Conservation (phyloP, 2,797 vertebrate species). For the Dryobates pubescens region DNA sequence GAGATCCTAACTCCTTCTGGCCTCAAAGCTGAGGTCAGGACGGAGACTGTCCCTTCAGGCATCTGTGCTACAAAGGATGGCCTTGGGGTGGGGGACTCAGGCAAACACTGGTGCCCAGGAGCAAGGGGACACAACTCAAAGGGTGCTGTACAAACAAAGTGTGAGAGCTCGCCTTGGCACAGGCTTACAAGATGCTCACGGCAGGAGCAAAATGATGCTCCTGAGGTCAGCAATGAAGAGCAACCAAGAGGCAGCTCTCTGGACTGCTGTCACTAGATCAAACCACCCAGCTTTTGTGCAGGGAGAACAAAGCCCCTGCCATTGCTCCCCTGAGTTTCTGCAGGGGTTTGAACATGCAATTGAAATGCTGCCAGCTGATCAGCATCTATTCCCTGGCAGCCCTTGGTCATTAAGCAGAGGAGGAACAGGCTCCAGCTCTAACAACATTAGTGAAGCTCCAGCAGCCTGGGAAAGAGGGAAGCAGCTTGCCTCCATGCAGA, state of each 20-base stretch:
- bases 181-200: neutral
- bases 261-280: neutral
- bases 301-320: conserved; percentile 6
- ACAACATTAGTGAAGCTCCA: conserved; percentile 30
- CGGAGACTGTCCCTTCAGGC: neutral
- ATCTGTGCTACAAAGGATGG: neutral
- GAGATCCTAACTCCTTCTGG: neutral
- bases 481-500: conserved; percentile 18
- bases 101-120: neutral
- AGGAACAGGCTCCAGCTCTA: conserved; percentile 49
- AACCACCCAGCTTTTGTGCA: conserved; percentile 15
- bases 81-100: neutral
- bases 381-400: conserved; percentile 49
- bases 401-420: conserved; percentile 57
- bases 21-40: neutral
- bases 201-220: neutral
- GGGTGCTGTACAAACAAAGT: neutral
- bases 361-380: conserved; percentile 61
- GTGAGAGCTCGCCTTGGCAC: neutral
- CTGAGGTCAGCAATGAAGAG: neutral
- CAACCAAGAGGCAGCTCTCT: neutral
- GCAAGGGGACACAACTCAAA: neutral
- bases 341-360: conserved; percentile 25
- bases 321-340: neutral
- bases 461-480: conserved; percentile 30